phyloP scores from a whole-genome alignment of 2,113 vertebrate genomes.

The Anser cygnoides region DNA sequence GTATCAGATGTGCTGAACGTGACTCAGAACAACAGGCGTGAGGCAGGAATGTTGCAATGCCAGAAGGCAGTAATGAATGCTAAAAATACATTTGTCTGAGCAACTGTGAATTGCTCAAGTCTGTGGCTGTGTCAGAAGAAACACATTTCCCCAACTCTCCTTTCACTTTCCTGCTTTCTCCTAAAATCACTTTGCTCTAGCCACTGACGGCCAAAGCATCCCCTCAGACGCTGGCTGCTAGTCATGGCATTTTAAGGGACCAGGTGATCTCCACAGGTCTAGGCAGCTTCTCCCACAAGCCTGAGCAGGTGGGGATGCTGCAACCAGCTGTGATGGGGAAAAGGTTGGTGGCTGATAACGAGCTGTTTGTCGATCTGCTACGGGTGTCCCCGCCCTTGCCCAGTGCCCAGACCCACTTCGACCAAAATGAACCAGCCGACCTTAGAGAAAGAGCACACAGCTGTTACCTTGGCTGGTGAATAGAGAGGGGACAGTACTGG shows the following conservation, averaged over 20 bases:
- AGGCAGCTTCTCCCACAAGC: not conserved
- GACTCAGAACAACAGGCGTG: not conserved
- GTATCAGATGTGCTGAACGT: rapidly evolving
- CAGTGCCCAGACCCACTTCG: not conserved
- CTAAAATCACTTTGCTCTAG: constrained; percentile 15
- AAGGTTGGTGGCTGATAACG: not conserved
- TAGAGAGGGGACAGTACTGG: rapidly evolving
- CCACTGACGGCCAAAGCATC: not conserved
- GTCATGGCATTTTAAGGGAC: not conserved
- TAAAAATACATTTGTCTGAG: not conserved
- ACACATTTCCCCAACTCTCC: not conserved
- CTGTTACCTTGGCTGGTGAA: not conserved
- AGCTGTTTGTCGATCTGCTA: not conserved
- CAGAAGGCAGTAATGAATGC: not conserved
- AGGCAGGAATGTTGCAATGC: rapidly evolving
- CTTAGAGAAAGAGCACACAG: not conserved
- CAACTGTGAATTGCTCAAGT: not conserved
- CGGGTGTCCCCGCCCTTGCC: not conserved
- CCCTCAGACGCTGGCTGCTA: not conserved
- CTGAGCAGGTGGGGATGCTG: not conserved
- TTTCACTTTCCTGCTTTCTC: constrained; percentile 13
- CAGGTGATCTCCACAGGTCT: constrained; percentile 23
- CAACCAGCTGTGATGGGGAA: not conserved
- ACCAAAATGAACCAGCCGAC: rapidly evolving
- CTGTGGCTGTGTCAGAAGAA: not conserved